phyloP scores from a whole-genome alignment of 1,140 invertebrate species.

The Berghia stephanieae region DNA sequence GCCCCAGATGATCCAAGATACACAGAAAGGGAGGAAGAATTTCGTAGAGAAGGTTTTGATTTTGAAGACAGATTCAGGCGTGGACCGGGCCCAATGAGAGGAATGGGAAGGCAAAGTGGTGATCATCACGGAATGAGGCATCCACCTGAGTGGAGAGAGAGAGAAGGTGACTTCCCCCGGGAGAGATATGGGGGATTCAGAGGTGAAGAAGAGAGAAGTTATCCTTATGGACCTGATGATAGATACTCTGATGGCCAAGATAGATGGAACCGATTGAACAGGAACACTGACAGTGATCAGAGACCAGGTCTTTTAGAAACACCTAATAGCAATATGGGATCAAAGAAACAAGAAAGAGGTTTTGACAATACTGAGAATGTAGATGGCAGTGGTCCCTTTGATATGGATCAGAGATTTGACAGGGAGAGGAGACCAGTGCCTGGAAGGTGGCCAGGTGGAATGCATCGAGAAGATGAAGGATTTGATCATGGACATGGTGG shows the following conservation, averaged over 20 bases:
- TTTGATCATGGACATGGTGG: constrained; percentile 22
- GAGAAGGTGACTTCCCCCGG: not conserved
- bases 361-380: not conserved
- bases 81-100: not conserved
- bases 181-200: constrained; percentile 12
- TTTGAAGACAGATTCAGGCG: constrained; percentile 9
- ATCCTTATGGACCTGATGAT: too few relatives aligned
- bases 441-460: constrained; percentile 22
- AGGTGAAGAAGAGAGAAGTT: constrained; percentile 4
- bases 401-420: constrained; percentile 33
- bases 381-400: constrained; percentile 10
- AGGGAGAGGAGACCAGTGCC: not conserved
- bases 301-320: too few relatives aligned
- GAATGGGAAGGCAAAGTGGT: too few relatives aligned
- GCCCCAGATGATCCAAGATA: constrained; percentile 10
- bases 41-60: constrained; percentile 17
- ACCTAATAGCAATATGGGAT: not conserved
- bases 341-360: not conserved
- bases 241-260: too few relatives aligned
- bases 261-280: too few relatives aligned
- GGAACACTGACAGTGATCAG: too few relatives aligned
- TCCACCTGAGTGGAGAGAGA: too few relatives aligned
- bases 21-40: constrained; percentile 23
- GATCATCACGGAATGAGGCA: too few relatives aligned
- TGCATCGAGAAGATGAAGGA: constrained; percentile 5